Evolutionary conservation across 2,113 vertebrate species (phyloP).

Genomic region (Craseonycteris thonglongyai): DNA sequence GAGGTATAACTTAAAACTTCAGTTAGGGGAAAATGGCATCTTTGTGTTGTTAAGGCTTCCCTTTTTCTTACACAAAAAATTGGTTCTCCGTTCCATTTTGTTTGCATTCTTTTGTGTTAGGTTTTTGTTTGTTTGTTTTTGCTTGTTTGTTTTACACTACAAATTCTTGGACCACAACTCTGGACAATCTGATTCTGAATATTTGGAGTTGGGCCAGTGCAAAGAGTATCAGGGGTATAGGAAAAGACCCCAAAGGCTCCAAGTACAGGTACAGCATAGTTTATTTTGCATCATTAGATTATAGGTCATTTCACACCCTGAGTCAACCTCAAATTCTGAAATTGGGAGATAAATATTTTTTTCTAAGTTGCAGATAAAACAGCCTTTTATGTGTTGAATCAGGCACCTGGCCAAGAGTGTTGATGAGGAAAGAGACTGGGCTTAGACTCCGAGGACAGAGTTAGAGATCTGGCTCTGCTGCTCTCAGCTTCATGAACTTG

Average conservation of each 20-base stretch:
- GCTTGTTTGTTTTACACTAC: background rate
- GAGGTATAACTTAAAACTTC: background rate
- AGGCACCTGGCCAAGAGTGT: background rate
- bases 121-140: too few relatives aligned
- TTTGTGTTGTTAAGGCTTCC: background rate
- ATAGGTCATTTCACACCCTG: background rate
- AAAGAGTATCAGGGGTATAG: background rate
- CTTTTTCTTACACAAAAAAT: background rate
- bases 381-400: background rate
- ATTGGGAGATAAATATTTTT: background rate
- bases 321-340: background rate
- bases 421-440: background rate
- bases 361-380: background rate
- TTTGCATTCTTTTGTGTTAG: background rate
- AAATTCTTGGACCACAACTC: background rate
- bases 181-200: background rate
- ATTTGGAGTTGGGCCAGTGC: background rate
- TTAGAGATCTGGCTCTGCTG: background rate
- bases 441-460: rapidly evolving
- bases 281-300: background rate
- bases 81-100: background rate
- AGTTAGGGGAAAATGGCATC: background rate
- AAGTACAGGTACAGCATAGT: background rate
- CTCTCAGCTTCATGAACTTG: background rate
- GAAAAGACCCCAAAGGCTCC: background rate